Evolutionary conservation across 2,888 invertebrate genomes (phyloP).

Genomic region (Leucophenga maculata): DNA sequence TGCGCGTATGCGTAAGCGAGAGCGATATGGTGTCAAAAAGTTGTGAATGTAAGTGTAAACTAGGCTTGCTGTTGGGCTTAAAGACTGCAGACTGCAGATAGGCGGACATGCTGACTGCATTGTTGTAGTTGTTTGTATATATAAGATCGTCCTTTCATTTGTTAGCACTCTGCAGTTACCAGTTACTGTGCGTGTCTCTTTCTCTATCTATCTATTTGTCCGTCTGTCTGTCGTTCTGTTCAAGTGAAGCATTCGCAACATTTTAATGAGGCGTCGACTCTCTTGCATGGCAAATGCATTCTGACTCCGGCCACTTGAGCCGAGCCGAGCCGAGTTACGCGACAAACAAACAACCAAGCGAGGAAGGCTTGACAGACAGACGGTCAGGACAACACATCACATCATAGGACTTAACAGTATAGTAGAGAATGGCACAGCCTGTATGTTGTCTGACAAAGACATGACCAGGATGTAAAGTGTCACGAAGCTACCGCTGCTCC

Average conservation of each 20-base stretch:
- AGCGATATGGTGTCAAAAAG: background rate
- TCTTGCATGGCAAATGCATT: constrained; percentile 18
- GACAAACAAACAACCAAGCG: no score
- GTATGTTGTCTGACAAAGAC: constrained; percentile 20
- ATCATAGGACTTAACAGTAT: background rate
- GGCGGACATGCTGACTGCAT: background rate
- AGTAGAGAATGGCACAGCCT: background rate
- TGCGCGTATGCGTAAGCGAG: background rate
- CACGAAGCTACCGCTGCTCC: constrained; percentile 3
- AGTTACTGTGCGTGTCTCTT: background rate
- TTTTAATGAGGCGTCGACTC: constrained; percentile 20
- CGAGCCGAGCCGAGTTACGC: background rate
- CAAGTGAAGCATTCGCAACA: constrained; percentile 8
- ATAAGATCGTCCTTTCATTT: no score
- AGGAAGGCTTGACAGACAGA: background rate
- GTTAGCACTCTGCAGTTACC: no score
- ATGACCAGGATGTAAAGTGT: constrained; percentile 21
- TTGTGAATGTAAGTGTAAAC: background rate
- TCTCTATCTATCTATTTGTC: no score
- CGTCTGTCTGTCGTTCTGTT: no score
- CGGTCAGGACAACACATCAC: no score
- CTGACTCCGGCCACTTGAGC: constrained; percentile 7
- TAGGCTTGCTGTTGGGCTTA: no score
- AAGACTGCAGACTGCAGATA: no score
- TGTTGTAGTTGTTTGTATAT: background rate